Base-by-base conservation (phyloP, 2,797 vertebrate genomes). In the Esox masquinongy region DNA sequence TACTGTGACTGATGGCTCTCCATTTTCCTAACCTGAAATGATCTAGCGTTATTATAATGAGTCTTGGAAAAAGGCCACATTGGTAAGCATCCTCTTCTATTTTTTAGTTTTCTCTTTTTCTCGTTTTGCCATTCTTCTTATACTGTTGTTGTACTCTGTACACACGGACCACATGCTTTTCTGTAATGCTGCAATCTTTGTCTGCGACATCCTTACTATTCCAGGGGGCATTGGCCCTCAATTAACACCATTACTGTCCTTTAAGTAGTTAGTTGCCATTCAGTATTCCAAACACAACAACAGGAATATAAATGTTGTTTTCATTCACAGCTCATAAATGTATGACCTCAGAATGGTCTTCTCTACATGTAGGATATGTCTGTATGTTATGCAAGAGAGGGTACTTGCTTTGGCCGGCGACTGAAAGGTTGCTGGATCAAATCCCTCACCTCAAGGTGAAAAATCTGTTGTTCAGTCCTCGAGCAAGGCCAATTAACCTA, bases 31-130 rank as follows among this genome's bases (percentile, higher is more conserved):
- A 81, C 76, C 78, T 91, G 87, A 90, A 92, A 91, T 86, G 80
- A 39, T 56, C 69, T 75, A 81, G 88, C 88, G 90, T 93, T 88
- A 92, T 92, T 92, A 80, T 91, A 90, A 93, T 92, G 85, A 90
- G 86, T 77, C 73, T 51, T 86, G 83, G 83, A 84, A 88, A 91
- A 88, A 79, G 66, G 79, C 81, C 24, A 74, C 80, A 77, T 80
- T 69, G 77, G 86, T 82, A 80, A 84, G 84, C 88, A 78, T 84
- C 81, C 83, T 80, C 78, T 88, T 82, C 79, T 31, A 12, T 74
- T 8, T 69, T 39, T 43, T 80, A n/a, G 16, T 83, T 53, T 81
- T 64, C 74, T 49, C 74, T 73, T 77, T 70, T 70, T 19, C 80
- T 68, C 83, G 34, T 39, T 68, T 69, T 83, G 82, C 86, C 85